Evolutionary conservation across 2,113 vertebrate genomes (phyloP).

Genomic region (Phoenicopterus ruber): DNA sequence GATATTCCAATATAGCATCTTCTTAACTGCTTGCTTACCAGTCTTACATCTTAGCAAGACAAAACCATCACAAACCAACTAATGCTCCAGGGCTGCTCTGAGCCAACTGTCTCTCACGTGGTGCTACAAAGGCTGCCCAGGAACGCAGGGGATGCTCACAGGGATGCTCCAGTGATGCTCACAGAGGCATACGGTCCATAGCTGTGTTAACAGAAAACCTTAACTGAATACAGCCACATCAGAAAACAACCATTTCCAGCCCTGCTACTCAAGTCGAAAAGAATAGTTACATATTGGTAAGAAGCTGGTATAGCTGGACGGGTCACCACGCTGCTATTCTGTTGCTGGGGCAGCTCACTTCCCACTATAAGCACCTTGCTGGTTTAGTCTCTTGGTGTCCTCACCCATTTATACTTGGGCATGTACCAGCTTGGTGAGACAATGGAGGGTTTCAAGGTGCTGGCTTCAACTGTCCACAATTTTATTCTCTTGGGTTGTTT

Average conservation of each 20-base stretch:
- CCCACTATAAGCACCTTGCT: background rate
- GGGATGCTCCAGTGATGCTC: background rate
- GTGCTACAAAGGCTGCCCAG: background rate
- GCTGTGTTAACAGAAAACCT: background rate
- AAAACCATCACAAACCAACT: background rate
- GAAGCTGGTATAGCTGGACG: background rate
- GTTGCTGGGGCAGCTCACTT: background rate
- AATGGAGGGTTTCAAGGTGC: background rate
- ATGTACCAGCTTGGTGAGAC: background rate
- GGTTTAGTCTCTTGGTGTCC: background rate
- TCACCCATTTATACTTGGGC: background rate
- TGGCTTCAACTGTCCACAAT: background rate
- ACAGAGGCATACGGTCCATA: background rate
- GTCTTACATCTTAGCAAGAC: background rate
- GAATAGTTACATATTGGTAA: background rate
- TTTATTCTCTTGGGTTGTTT: background rate
- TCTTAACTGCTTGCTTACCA: background rate
- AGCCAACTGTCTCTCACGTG: background rate
- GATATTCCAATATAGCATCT: background rate
- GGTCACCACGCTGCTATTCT: accelerated
- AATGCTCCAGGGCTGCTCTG: background rate
- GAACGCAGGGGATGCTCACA: background rate
- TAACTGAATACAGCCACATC: background rate
- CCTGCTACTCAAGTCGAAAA: background rate
- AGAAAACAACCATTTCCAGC: background rate